Evolutionary conservation across 2,888 invertebrate species (phyloP).

Genomic region (Leucophenga maculata): DNA sequence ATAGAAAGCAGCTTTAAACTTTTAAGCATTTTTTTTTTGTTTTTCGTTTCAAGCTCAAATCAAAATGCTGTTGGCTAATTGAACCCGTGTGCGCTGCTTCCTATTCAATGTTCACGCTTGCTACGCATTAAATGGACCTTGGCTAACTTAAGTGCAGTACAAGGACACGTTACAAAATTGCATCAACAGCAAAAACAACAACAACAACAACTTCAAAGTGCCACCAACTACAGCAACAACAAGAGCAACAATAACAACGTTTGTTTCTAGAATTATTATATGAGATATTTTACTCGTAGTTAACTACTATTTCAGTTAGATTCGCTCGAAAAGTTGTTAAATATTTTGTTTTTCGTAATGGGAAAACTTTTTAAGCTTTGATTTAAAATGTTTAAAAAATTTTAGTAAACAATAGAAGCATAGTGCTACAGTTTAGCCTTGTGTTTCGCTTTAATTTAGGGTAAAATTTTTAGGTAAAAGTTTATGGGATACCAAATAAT

Average conservation of each 20-base stretch:
- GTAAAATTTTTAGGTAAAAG: background rate
- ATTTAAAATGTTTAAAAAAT: background rate
- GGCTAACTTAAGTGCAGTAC: slow-evolving; percentile 21
- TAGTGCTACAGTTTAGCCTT: background rate
- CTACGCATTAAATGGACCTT: slow-evolving; percentile 30
- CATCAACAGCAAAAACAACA: background rate
- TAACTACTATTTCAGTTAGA: too few relatives aligned
- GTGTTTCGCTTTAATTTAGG: background rate
- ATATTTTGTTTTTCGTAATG: slow-evolving; percentile 53
- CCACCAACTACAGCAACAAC: background rate
- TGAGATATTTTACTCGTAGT: too few relatives aligned
- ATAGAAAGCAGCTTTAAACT: too few relatives aligned
- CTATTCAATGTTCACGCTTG: slow-evolving; percentile 11
- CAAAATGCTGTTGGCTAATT: background rate
- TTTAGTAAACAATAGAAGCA: background rate
- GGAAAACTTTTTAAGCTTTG: slow-evolving; percentile 64
- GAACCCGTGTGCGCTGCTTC: background rate
- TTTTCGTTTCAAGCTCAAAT: background rate
- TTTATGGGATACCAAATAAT: too few relatives aligned
- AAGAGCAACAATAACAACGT: background rate
- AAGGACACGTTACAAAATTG: background rate
- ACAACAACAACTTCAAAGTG: background rate
- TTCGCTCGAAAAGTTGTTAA: slow-evolving; percentile 50
- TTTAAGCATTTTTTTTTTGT: too few relatives aligned
- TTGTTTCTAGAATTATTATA: background rate